Evolutionary conservation across 2,797 vertebrate genomes (phyloP).

Genomic region (Microctenopoma stevenorrisi): DNA sequence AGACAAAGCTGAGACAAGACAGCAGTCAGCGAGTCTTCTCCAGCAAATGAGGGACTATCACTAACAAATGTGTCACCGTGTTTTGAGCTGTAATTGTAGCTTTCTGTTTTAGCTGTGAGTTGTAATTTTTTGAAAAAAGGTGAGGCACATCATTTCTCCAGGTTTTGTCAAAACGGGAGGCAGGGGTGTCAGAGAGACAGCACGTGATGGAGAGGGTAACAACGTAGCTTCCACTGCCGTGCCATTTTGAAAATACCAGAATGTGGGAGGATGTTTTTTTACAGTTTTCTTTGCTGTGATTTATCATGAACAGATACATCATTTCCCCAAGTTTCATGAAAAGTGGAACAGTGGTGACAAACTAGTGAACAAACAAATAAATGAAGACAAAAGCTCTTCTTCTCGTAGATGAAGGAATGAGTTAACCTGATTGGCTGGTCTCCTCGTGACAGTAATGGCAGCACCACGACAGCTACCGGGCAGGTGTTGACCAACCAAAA

Average conservation of each 20-base stretch:
- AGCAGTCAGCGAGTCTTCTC: constrained; percentile 57
- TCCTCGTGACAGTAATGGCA: not conserved
- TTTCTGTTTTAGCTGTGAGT: constrained; percentile 56
- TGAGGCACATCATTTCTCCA: constrained; percentile 61
- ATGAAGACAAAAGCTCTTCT: constrained; percentile 45
- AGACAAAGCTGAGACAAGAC: constrained; percentile 70
- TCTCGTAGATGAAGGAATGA: constrained; percentile 37
- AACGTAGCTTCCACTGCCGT: constrained; percentile 50
- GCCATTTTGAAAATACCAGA: constrained; percentile 71
- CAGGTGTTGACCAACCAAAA: constrained; percentile 40
- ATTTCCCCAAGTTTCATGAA: constrained; percentile 57
- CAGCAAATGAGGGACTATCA: constrained; percentile 74
- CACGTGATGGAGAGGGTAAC: constrained; percentile 63
- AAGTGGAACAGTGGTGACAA: constrained; percentile 68
- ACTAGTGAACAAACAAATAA: constrained; percentile 59
- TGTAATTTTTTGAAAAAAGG: constrained; percentile 66
- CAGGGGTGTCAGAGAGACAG: constrained; percentile 39
- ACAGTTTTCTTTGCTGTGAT: constrained; percentile 45
- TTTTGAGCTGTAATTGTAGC: constrained; percentile 70
- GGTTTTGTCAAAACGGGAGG: constrained; percentile 57
- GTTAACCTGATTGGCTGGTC: constrained; percentile 27
- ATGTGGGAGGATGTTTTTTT: constrained; percentile 46
- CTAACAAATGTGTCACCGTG: constrained; percentile 70
- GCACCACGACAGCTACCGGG: constrained; percentile 8
- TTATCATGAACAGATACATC: constrained; percentile 53